A percentile compares a stretch with the other conserved stretches of the same genome.
Evolutionary conservation across 2,888 invertebrate species (phyloP).

Genomic region (Palloptera scutellata): DNA sequence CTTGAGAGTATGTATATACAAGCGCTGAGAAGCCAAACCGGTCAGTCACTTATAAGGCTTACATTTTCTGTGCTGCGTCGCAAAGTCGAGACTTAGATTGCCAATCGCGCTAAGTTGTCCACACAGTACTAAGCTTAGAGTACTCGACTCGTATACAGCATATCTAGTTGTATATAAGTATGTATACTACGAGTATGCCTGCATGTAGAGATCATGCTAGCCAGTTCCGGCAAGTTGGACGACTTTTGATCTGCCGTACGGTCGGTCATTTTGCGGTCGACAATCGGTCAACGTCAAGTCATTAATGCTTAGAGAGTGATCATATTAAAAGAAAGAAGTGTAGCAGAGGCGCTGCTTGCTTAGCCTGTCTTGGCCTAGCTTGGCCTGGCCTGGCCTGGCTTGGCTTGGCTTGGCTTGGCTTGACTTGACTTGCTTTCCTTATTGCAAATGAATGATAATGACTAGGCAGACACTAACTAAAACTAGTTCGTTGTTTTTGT

Average conservation of each 20-base stretch:
- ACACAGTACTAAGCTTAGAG: too few relatives aligned
- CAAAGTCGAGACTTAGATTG: conserved; percentile 37
- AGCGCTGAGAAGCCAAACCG: conserved; percentile 8
- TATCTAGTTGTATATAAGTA: too few relatives aligned
- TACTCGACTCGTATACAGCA: too few relatives aligned
- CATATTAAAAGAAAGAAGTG: neutral
- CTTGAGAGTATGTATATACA: neutral
- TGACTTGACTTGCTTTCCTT: neutral
- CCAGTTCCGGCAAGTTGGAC: conserved; percentile 58
- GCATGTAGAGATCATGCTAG: conserved; percentile 47
- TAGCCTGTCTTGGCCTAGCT: too few relatives aligned
- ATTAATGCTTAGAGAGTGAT: conserved; percentile 39
- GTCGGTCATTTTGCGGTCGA: conserved; percentile 37
- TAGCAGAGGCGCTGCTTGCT: too few relatives aligned
- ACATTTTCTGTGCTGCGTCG: conserved; percentile 43
- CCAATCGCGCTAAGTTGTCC: conserved; percentile 10
- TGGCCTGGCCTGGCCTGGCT: too few relatives aligned
- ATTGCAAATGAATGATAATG: neutral
- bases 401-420: too few relatives aligned
- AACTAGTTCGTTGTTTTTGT: conserved; percentile 2
- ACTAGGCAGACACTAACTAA: neutral
- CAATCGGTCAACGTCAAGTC: conserved; percentile 55
- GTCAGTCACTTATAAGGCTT: conserved; percentile 1
- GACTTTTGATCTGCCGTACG: conserved; percentile 55
- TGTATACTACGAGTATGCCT: too few relatives aligned